Evolutionary conservation across 2,113 vertebrate species (phyloP).

Genomic region (Carettochelys insculpta): DNA sequence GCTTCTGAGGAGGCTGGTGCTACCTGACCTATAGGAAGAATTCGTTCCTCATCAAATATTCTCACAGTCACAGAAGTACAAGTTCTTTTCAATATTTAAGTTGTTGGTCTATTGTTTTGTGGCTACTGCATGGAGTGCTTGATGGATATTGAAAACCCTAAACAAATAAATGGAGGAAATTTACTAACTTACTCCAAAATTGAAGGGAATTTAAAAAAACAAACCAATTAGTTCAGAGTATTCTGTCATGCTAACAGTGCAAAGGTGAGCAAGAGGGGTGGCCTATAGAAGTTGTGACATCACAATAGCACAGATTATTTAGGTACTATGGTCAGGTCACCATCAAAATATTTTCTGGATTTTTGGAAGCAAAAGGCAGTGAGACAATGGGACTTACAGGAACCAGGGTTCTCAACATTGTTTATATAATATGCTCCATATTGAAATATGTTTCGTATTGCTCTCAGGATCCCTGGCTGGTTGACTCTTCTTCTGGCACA

Average conservation of each 20-base stretch:
- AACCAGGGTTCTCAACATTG: not conserved
- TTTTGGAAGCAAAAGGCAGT: not conserved
- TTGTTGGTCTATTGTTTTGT: not conserved
- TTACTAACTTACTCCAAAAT: not conserved
- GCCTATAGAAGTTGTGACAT: not conserved
- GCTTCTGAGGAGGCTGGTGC: not conserved
- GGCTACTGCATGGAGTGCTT: not conserved
- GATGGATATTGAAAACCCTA: not conserved
- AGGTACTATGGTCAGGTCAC: not conserved
- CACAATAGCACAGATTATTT: not conserved
- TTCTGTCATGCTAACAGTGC: not conserved
- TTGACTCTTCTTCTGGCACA: not conserved
- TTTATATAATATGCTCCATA: not conserved
- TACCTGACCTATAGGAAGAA: not conserved
- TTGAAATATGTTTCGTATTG: not conserved
- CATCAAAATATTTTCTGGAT: not conserved
- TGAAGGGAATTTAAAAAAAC: not conserved
- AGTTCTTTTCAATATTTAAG: not conserved
- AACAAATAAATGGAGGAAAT: not conserved
- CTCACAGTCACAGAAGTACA: constrained; percentile 26
- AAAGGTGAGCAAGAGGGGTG: not conserved
- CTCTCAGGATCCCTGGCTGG: not conserved
- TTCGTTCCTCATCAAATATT: constrained; percentile 25
- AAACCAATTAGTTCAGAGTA: not conserved
- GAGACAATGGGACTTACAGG: not conserved